These are phyloP conservation scores for Heliornis fulica DNA, from an alignment of 2,113 vertebrate genomes.

Conservation along the genomic window DNA sequence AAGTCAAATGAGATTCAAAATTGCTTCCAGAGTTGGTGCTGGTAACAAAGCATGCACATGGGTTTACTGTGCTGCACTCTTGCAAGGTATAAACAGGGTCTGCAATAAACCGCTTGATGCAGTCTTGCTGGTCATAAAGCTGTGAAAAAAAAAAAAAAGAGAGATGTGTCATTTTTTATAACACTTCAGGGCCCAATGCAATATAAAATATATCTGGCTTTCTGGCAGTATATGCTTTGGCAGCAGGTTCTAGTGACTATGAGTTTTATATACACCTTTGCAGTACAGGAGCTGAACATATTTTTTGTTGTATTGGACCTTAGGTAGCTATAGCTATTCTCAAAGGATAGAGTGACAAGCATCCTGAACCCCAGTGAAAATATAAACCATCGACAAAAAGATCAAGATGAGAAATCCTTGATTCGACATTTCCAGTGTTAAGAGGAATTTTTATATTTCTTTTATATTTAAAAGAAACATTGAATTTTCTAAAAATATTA, in stretches of 20 bases:
- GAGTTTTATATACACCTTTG: constrained; percentile 6
- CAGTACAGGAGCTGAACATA: constrained; percentile 39
- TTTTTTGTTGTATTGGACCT: constrained; percentile 57
- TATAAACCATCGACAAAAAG: constrained; percentile 54
- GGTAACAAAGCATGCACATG: constrained; percentile 47
- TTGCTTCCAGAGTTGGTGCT: neutral
- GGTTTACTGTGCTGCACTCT: constrained; percentile 15
- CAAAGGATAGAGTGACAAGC: neutral
- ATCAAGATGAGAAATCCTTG: neutral
- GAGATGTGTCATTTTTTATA: constrained; percentile 69
- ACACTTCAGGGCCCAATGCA: constrained; percentile 71
- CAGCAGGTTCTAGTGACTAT: constrained; percentile 43
- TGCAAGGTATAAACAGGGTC: constrained; percentile 46
- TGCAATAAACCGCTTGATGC: constrained; percentile 57
- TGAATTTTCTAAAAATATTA: neutral
- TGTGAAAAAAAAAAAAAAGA: constrained; percentile 31
- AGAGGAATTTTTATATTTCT: neutral
- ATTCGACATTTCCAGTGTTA: constrained; percentile 7
- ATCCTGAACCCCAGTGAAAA: neutral
- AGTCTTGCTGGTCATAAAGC: constrained; percentile 48
- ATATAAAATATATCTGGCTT: constrained; percentile 23
- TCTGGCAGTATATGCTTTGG: neutral
- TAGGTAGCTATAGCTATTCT: constrained; percentile 32
- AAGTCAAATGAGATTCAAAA: constrained; percentile 49
- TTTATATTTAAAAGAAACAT: neutral